Conservation (phyloP, 2,797 vertebrate species). For the Anomalospiza imberbis region DNA sequence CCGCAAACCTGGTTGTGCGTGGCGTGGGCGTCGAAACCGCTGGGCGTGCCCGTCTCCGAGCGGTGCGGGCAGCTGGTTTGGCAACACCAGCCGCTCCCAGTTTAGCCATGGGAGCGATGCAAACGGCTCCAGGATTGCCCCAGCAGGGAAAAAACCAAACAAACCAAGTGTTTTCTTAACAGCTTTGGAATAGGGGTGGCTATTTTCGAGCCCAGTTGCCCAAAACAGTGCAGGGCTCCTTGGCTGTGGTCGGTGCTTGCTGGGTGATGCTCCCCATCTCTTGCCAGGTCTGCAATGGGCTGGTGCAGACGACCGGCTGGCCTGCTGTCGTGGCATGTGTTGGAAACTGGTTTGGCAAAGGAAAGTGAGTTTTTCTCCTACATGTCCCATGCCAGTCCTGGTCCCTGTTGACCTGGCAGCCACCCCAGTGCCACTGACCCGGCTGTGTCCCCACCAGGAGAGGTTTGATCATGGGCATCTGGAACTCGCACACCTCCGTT, state of each 20-base stretch:
- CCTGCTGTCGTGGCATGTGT: constrained; percentile 91
- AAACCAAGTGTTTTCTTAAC: not conserved
- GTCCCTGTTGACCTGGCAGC: not conserved
- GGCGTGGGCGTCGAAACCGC: not conserved
- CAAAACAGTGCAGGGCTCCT: fast-evolving
- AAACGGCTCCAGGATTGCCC: not conserved
- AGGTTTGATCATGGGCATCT: constrained; percentile 97
- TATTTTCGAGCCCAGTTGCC: fast-evolving
- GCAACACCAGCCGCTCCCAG: not conserved
- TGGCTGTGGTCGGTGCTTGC: fast-evolving
- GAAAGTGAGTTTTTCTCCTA: constrained; percentile 83
- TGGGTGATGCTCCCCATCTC: not conserved
- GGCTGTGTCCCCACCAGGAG: constrained; percentile 73
- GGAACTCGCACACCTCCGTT: constrained; percentile 98
- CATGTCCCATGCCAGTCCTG: fast-evolving
- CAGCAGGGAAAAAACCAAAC: not conserved
- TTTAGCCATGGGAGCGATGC: not conserved
- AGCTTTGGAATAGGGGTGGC: not conserved
- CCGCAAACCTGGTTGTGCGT: fast-evolving
- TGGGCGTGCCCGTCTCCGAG: fast-evolving
- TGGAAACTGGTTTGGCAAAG: constrained; percentile 98
- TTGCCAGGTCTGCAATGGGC: constrained; percentile 86
- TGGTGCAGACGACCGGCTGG: constrained; percentile 95
- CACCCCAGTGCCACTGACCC: fast-evolving
- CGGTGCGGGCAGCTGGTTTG: not conserved